A percentile compares a stretch with the other conserved stretches of the same genome.
phyloP scores from a whole-genome alignment of 23 tunicate genomes.

The Phallusia fumigata region DNA sequence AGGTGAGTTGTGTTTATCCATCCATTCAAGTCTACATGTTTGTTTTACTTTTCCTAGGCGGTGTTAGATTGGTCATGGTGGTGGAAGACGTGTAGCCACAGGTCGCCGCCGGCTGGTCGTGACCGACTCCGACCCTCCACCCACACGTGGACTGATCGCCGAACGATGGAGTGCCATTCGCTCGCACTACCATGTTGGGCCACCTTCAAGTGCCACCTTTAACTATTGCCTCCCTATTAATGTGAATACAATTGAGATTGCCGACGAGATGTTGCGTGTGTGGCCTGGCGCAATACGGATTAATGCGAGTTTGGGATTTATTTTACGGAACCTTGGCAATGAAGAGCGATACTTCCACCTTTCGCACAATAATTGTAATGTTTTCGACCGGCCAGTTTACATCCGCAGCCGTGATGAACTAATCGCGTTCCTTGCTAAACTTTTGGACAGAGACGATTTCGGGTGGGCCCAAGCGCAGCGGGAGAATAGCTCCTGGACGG shows the following conservation, averaged over 20 bases:
- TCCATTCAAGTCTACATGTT: no score
- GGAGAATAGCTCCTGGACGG: background rate
- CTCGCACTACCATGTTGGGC: no score
- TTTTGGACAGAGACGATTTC: background rate
- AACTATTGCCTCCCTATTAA: no score
- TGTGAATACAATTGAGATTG: background rate
- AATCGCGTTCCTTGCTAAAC: background rate
- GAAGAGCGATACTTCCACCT: background rate
- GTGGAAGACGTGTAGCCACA: no score
- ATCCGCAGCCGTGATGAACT: background rate
- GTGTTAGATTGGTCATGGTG: no score
- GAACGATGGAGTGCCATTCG: no score
- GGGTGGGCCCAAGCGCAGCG: background rate
- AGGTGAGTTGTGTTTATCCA: no score
- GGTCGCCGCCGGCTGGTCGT: no score
- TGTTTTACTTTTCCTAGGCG: no score
- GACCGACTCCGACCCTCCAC: no score
- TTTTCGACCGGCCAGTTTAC: background rate
- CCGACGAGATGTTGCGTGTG: background rate
- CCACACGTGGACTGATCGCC: no score
- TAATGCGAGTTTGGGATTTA: background rate
- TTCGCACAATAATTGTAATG: background rate
- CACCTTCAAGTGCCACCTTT: no score
- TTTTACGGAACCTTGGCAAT: background rate
- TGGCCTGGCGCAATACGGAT: background rate